Base-by-base conservation (phyloP, 2,113 vertebrate genomes). In the Ophthalmolycus amberensis region DNA sequence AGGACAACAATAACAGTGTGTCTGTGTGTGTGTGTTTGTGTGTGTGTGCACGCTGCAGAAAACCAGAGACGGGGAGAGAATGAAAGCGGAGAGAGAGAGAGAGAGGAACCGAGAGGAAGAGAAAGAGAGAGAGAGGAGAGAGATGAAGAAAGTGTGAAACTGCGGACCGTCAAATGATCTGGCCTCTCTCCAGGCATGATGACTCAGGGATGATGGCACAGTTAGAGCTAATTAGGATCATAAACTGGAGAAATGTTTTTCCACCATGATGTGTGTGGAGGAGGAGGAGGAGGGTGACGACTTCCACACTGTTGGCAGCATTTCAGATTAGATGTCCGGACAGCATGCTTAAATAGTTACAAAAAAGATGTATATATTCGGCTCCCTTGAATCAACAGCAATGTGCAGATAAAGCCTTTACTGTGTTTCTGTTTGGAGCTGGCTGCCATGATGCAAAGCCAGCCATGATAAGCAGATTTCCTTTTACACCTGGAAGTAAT, bases 211-310 rank as follows among this genome's bases (percentile, higher is more conserved):
- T 82, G 91, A 90, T 87, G 92, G 87, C 89, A 91, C 91, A 91
- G 84, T 94, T 93, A 86, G 84, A 90, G 89, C 90, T 92, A 94
- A 94, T 94, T 94, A 93, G 90, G 88, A 93, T 91, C 92, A 92
- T 93, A 91, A 94, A 94, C 81, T 83, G 89, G 84, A 91, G 89
- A 91, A 92, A 91, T 91, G 89, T 91, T 94, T 90, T 89, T 86
- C 90, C 86, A 86, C 82, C 78, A 58, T 77, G 90, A 91, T 89
- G 81, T 85, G 50, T 52, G 50, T 52, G 48, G 14, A 5, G 15
- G 18, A 5, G 5, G 16, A 0, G 54, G 54, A 85, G 66, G 68
- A 65, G 85, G 89, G 25, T 25, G 25, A 25, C 25, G 29, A 22
- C 77, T 75, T 85, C 46, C 70, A 66, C 25, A 32, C 79, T 76